These are phyloP conservation scores for Myotis brandtii DNA, from an alignment of 2,113 vertebrate genomes.

Conservation along the genomic window DNA sequence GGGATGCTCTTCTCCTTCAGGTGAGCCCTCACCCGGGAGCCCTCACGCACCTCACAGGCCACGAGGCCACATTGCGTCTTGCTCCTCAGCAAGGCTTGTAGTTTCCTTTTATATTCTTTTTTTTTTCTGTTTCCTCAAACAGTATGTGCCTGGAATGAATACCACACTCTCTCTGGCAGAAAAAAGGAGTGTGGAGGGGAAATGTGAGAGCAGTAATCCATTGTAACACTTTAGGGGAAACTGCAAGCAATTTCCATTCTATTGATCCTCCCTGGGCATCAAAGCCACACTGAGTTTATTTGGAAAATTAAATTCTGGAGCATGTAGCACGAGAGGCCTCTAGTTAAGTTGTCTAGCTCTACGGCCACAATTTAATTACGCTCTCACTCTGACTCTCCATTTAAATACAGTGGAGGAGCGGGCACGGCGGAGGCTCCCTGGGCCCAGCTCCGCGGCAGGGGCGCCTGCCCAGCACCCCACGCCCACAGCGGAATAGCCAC, in stretches of 20 bases:
- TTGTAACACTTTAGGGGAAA: constrained; percentile 86
- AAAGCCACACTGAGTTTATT: constrained; percentile 82
- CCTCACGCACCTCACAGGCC: neutral
- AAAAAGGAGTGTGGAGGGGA: constrained; percentile 77
- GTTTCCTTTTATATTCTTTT: constrained; percentile 43
- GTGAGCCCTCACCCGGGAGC: neutral
- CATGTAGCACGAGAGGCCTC: constrained; percentile 74
- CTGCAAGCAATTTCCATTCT: constrained; percentile 88
- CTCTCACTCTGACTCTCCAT: constrained; percentile 44
- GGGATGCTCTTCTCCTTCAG: neutral
- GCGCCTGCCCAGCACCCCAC: neutral
- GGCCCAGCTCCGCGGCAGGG: neutral
- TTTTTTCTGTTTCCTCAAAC: constrained; percentile 56
- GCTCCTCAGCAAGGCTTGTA: neutral
- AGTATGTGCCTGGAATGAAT: constrained; percentile 74
- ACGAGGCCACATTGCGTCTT: neutral
- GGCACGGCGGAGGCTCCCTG: rapidly evolving
- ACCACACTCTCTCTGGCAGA: constrained; percentile 61
- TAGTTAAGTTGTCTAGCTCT: constrained; percentile 81
- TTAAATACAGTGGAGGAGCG: constrained; percentile 51
- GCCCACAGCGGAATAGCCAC: neutral
- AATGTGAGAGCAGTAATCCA: constrained; percentile 84
- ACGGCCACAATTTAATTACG: constrained; percentile 76
- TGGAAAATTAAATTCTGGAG: constrained; percentile 86
- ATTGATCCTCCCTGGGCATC: constrained; percentile 85